Conservation (phyloP, 2,888 invertebrate species). For the Eucera pruinosa region DNA sequence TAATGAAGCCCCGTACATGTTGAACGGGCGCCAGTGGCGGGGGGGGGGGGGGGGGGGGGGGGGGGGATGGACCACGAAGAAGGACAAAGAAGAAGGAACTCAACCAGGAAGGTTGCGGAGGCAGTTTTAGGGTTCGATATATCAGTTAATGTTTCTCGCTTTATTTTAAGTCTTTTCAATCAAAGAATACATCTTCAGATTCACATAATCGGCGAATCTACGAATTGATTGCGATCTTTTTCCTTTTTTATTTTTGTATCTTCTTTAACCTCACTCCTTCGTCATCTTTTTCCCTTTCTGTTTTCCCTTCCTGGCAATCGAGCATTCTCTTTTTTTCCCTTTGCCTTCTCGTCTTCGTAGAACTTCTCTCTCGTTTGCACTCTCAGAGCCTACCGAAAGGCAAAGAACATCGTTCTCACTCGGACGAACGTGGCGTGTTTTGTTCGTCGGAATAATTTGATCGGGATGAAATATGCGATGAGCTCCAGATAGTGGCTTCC, state of each 20-base stretch:
- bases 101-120: conserved; percentile 44
- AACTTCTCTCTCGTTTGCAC: background rate
- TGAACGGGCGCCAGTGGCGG: too few species aligned
- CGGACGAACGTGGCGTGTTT: conserved; percentile 71
- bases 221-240: background rate
- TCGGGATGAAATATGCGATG: conserved; percentile 77
- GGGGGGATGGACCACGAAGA: background rate
- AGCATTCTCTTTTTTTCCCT: background rate
- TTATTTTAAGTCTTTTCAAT: conserved; percentile 8
- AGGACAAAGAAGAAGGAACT: conserved; percentile 16
- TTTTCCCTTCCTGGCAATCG: background rate
- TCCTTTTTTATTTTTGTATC: conserved; percentile 19
- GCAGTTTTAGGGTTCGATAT: conserved; percentile 68
- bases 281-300: background rate
- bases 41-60: background rate
- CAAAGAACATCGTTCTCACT: conserved; percentile 48
- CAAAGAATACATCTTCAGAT: conserved; percentile 7
- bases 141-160: conserved; percentile 66
- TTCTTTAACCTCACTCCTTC: conserved; percentile 1
- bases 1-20: conserved; percentile 68
- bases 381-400: conserved; percentile 11
- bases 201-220: too few species aligned
- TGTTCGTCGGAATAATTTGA: conserved; percentile 76
- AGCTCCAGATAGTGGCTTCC: conserved; percentile 72
- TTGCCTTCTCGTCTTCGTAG: background rate